phyloP scores from a whole-genome alignment of 2,888 invertebrate species.

The Diloba caeruleocephala region DNA sequence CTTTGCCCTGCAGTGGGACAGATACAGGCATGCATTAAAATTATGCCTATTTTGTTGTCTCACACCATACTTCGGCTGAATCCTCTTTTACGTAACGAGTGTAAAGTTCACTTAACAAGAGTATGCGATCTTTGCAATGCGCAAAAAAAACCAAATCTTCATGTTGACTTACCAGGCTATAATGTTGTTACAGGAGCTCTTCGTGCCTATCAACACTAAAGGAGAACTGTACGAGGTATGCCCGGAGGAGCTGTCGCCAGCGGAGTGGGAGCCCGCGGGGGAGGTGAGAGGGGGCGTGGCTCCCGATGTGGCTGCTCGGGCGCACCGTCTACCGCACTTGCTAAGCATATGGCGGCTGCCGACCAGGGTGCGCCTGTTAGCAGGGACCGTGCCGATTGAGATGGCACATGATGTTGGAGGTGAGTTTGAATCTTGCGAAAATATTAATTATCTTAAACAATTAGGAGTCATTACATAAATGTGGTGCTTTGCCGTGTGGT shows the following conservation, averaged over 20 bases:
- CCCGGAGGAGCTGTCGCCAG: conserved; percentile 86
- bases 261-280: conserved; percentile 85
- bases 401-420: conserved; percentile 91
- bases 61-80: too few relatives aligned
- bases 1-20: too few relatives aligned
- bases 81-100: too few relatives aligned
- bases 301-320: conserved; percentile 86
- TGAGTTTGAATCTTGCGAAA: conserved; percentile 54
- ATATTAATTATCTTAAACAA: too few relatives aligned
- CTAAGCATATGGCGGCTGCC: conserved; percentile 90
- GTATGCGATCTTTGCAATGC: too few relatives aligned
- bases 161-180: conserved; percentile 34
- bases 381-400: conserved; percentile 89
- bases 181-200: conserved; percentile 89
- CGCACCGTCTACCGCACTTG: conserved; percentile 87
- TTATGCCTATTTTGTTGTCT: too few relatives aligned
- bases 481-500: too few relatives aligned
- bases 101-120: too few relatives aligned
- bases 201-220: conserved; percentile 93
- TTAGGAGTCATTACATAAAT: too few relatives aligned
- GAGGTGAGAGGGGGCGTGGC: conserved; percentile 80
- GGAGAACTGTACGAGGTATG: conserved; percentile 92
- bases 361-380: conserved; percentile 89
- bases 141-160: too few relatives aligned
- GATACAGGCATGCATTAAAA: too few relatives aligned